Percentiles rank a stretch among this genome's conserved stretches.
Conservation (phyloP, 92 coral and sea anemone genomes). For the Parazoanthus swiftii region DNA sequence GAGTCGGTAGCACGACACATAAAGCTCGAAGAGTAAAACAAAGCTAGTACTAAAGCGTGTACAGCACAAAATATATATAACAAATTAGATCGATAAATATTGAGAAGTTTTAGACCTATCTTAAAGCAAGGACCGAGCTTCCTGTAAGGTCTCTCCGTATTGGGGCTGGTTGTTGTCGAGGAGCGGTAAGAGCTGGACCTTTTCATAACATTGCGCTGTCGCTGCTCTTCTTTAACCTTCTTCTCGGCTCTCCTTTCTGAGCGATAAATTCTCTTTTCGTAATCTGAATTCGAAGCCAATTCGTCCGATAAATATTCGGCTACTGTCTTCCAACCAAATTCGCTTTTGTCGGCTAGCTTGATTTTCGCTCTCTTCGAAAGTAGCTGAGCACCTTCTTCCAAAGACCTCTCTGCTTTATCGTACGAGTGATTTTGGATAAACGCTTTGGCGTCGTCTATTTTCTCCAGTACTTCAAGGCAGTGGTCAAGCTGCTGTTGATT, state of each 20-base stretch:
- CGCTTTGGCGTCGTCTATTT: conserved; percentile 4
- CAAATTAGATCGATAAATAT: conserved; percentile 5
- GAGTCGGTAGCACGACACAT: background rate
- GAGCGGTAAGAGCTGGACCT: too few relatives aligned
- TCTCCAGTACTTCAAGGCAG: conserved; percentile 3
- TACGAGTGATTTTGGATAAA: background rate
- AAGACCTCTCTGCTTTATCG: background rate
- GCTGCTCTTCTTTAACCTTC: background rate
- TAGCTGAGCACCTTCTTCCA: background rate
- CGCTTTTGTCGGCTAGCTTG: background rate
- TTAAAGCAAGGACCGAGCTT: conserved; percentile 8
- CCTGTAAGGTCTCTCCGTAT: background rate
- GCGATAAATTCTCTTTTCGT: too few relatives aligned
- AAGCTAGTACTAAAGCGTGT: background rate
- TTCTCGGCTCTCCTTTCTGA: background rate
- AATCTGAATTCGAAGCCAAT: too few relatives aligned
- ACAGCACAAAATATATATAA: background rate
- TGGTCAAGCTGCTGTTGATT: background rate
- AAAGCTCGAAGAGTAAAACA: conserved; percentile 3
- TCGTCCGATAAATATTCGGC: too few relatives aligned
- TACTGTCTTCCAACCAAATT: too few relatives aligned
- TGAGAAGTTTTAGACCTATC: background rate
- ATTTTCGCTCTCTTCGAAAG: background rate
- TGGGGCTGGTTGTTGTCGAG: background rate
- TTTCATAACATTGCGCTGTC: too few relatives aligned